phyloP scores from a whole-genome alignment of 2,888 invertebrate genomes.

The Drosophila hamatofila region DNA sequence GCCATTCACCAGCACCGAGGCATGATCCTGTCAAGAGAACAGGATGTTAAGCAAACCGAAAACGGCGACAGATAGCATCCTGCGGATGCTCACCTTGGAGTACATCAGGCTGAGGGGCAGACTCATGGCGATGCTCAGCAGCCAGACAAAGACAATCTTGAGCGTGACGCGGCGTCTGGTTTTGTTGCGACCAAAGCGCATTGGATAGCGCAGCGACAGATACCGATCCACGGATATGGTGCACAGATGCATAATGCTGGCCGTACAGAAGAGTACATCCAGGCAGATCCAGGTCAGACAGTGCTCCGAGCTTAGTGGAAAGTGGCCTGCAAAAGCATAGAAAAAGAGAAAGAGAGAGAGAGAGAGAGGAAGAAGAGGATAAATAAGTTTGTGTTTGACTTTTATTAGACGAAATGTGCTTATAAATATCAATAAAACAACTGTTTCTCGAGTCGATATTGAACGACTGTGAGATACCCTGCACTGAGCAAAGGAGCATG shows the following conservation, averaged over 20 bases:
- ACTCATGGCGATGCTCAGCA: conserved; percentile 96
- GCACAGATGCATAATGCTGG: conserved; percentile 98
- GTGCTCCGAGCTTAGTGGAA: conserved; percentile 92
- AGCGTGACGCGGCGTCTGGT: conserved; percentile 93
- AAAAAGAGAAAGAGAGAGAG: neutral
- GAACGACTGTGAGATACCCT: neutral
- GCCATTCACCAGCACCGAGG: conserved; percentile 92
- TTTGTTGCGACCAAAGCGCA: conserved; percentile 96
- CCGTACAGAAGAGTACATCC: conserved; percentile 98
- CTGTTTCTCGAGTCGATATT: neutral
- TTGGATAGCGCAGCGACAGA: conserved; percentile 95
- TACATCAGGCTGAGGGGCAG: conserved; percentile 95
- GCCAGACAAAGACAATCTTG: conserved; percentile 97
- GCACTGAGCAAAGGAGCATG: neutral
- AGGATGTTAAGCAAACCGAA: neutral
- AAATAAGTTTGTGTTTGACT: conserved; percentile 25
- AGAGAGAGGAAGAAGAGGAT: neutral
- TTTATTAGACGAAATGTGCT: conserved; percentile 32
- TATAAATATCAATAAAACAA: conserved; percentile 44
- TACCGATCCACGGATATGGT: conserved; percentile 98
- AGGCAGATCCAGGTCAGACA: conserved; percentile 97
- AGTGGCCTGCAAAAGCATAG: conserved; percentile 89
- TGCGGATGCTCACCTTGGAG: conserved; percentile 89
- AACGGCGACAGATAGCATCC: neutral
- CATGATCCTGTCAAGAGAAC: conserved; percentile 88